Percentiles rank a stretch among this genome's conserved stretches.
Conservation (phyloP, 30 jellyfish, hydroid and myxozoan genomes). For the Turritopsis rubra region DNA sequence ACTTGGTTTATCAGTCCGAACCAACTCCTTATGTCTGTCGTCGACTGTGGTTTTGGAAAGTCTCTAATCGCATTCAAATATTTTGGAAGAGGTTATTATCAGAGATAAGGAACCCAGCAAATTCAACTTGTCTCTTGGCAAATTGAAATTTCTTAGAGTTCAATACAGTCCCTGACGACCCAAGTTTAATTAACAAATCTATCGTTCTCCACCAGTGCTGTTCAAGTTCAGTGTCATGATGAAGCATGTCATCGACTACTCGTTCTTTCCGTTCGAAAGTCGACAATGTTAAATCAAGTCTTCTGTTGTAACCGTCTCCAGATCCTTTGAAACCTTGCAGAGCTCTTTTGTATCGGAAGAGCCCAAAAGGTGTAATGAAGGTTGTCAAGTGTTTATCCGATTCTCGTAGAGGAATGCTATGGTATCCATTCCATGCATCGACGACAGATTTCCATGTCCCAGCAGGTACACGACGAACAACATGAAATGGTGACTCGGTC, state of each 20-base stretch:
- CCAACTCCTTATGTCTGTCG: slow-evolving; percentile 3
- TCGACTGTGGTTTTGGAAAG: slow-evolving; percentile 35
- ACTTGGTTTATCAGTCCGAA: neutral
- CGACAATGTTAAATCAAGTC: slow-evolving; percentile 15
- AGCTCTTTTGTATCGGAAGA: slow-evolving; percentile 26
- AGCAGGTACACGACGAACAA: slow-evolving; percentile 23
- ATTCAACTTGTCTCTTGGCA: slow-evolving; percentile 31
- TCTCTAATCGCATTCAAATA: slow-evolving; percentile 8
- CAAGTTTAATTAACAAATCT: neutral
- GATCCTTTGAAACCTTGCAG: slow-evolving; percentile 43
- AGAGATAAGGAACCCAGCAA: slow-evolving; percentile 40
- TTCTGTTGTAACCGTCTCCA: slow-evolving; percentile 44
- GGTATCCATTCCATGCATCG: slow-evolving; percentile 65
- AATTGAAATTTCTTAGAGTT: slow-evolving; percentile 24
- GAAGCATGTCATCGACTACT: slow-evolving; percentile 29
- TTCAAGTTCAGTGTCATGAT: slow-evolving; percentile 21
- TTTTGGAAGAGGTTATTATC: slow-evolving; percentile 20
- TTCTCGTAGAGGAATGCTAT: slow-evolving; percentile 29
- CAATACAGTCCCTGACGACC: slow-evolving; percentile 26
- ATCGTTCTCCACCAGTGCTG: slow-evolving; percentile 35
- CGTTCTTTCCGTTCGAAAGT: slow-evolving; percentile 15
- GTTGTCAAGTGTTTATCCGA: slow-evolving; percentile 25
- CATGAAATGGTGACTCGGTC: slow-evolving; percentile 43
- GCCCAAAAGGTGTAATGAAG: slow-evolving; percentile 44
- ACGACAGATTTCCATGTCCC: slow-evolving; percentile 35